phyloP scores from a whole-genome alignment of 2,797 vertebrate genomes.

The Ispidina picta region DNA sequence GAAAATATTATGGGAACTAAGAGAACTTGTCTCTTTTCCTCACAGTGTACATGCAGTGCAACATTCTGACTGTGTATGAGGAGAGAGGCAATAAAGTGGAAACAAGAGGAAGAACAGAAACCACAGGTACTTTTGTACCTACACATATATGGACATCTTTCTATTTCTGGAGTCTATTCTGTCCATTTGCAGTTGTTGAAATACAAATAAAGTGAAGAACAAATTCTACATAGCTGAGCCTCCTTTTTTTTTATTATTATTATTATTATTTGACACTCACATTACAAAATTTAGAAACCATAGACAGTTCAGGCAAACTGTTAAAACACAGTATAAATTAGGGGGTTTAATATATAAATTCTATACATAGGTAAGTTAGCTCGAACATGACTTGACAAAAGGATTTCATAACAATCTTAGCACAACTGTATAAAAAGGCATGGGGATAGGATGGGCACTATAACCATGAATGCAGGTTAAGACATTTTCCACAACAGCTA shows the following conservation, averaged over 20 bases:
- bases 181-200: not conserved
- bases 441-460: conserved; percentile 55
- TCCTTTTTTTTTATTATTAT: conserved; percentile 2
- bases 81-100: not conserved
- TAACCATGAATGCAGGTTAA: conserved; percentile 57
- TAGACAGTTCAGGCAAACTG: conserved; percentile 79
- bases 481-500: conserved; percentile 70
- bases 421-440: conserved; percentile 72
- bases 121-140: not conserved
- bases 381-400: conserved; percentile 70
- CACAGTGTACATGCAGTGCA: not conserved
- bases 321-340: conserved; percentile 83
- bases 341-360: conserved; percentile 72
- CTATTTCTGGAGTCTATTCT: not conserved
- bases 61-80: not conserved
- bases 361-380: conserved; percentile 74
- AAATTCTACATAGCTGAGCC: not conserved
- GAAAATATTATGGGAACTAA: not conserved
- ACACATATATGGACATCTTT: not conserved
- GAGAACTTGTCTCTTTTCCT: not conserved
- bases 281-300: conserved; percentile 81
- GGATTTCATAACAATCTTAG: conserved; percentile 65
- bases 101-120: not conserved
- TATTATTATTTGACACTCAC: conserved; percentile 71
- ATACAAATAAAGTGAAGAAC: not conserved